Base-by-base conservation (phyloP, 37 sponge, comb jelly and placozoan genomes). In the Amphimedon queenslandica region DNA sequence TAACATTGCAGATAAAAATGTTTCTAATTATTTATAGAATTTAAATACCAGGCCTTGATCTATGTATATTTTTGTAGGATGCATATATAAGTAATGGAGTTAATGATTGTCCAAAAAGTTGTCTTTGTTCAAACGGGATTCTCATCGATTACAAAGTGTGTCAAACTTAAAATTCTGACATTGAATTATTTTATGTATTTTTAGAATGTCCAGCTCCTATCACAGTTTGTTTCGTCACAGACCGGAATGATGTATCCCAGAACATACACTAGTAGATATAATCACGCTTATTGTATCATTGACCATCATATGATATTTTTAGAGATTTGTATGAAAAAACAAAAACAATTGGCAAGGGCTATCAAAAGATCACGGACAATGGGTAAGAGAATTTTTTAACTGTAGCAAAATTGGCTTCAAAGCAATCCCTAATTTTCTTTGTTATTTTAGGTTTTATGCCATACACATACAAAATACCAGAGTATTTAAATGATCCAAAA, bases 201-300 rank as follows among this genome's bases (percentile, higher is more conserved):
- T 0, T 66, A 90, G 91, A 90, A 90, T 74, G 55, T 61, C 0
- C 37, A 79, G 32, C 70, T 90, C 27, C 68, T 90, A 27, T 85
- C 91, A n/a, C 91, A 90, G 76, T 90, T 90, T 56, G 67, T 71
- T 10, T 90, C 91, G 0, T 51, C 75, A 10, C 78, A 82, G 53
- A 90, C 91, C 35, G 91, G 91, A 69, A 81, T 77, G 70, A 90
- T 90, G 16, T 56, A 85, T 6, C 91, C 91, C 38, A 77, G 87
- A 56, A 85, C 69, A 0, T 53, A 80, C 27, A 90, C 91, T 23
- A 87, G 87, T 81, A 34, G 79, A 79, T 67, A n/a, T 23, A 34
- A 66, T 13, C 51, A n/a, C n/a, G n/a, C n/a, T n/a, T n/a, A n/a
- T n/a, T n/a, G n/a, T n/a, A n/a, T n/a, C n/a, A n/a, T n/a, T n/a